Base-by-base conservation (phyloP, 2,113 vertebrate genomes). In the Nerophis lumbriciformis region DNA sequence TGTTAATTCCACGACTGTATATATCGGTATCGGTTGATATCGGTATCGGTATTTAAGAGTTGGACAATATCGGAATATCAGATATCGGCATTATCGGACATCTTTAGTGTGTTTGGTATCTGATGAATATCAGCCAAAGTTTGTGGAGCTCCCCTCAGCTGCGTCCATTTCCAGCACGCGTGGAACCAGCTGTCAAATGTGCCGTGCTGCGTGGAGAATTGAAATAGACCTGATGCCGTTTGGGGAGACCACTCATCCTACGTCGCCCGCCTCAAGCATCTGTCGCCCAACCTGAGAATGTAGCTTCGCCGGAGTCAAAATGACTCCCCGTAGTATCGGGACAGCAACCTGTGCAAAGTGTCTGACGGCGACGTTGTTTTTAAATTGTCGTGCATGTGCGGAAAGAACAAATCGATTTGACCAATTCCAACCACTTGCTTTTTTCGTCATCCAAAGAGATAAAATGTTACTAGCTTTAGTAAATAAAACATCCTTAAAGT, bases 191-290 rank as follows among this genome's bases (percentile, higher is more conserved):
- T 86, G 85, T 79, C 75, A 67, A 19, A 68, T 57, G 78, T 73
- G 37, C 71, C 80, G 57, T 51, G 80, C 81, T 73, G 83, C 4
- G 77, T 60, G 67, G 71, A 79, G 83, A 83, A 84, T 83, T 80
- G 76, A 83, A 89, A 83, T 80, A 81, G 84, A 71, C 69, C 71
- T 59, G 61, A 65, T 7, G 67, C 44, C 63, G 68, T 82, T 80
- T 55, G 63, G 85, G 85, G 82, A 83, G 59, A 80, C 57, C 68
- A 68, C 72, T 77, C 76, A 80, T 86, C 82, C 81, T 48, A 72
- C 74, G 82, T 72, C 71, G 58, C 70, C 82, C 75, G 85, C 85
- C 87, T 80, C 77, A 58, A 78, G 72, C 83, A 84, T 78, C 76
- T 86, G 81, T 59, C 59, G 67, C 57, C 67, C 76, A 76, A 81